Percentiles rank a stretch among this genome's conserved stretches.
These are phyloP conservation scores for Catamblyrhynchus diadema DNA, from an alignment of 2,797 vertebrate species.

Conservation along the genomic window DNA sequence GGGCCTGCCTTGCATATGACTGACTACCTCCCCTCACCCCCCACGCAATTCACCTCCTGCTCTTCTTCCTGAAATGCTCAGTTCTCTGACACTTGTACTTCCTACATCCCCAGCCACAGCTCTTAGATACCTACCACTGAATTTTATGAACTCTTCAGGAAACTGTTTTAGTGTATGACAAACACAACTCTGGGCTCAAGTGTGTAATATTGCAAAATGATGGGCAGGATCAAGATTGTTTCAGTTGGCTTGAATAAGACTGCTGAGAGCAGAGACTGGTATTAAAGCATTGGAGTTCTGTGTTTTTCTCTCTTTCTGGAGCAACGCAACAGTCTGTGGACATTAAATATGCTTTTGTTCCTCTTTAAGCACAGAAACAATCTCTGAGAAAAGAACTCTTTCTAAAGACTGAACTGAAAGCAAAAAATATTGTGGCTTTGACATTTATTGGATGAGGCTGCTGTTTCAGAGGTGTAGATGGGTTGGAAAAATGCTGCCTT, in stretches of 20 bases:
- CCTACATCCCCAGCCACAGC: background rate
- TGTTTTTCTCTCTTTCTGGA: slow-evolving; percentile 17
- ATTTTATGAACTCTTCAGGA: background rate
- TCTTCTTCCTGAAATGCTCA: background rate
- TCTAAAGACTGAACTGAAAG: slow-evolving; percentile 44
- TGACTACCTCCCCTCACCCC: background rate
- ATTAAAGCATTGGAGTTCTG: slow-evolving; percentile 39
- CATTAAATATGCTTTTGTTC: slow-evolving; percentile 17
- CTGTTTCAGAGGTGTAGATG: background rate
- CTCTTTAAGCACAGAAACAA: slow-evolving; percentile 2
- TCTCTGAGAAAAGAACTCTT: slow-evolving; percentile 34
- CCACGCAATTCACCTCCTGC: background rate
- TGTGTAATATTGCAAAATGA: slow-evolving; percentile 41
- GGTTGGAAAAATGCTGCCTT: background rate
- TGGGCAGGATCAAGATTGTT: slow-evolving; percentile 66
- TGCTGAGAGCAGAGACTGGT: slow-evolving; percentile 21
- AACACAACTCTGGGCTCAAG: slow-evolving; percentile 23
- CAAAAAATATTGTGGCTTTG: background rate
- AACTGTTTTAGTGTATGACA: background rate
- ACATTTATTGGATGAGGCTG: background rate
- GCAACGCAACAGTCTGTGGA: background rate
- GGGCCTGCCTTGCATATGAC: background rate
- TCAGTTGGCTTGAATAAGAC: slow-evolving; percentile 63
- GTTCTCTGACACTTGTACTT: background rate
- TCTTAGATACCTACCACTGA: background rate